Evolutionary conservation across 2,888 invertebrate genomes (phyloP).

Genomic region (Agrotis segetum): DNA sequence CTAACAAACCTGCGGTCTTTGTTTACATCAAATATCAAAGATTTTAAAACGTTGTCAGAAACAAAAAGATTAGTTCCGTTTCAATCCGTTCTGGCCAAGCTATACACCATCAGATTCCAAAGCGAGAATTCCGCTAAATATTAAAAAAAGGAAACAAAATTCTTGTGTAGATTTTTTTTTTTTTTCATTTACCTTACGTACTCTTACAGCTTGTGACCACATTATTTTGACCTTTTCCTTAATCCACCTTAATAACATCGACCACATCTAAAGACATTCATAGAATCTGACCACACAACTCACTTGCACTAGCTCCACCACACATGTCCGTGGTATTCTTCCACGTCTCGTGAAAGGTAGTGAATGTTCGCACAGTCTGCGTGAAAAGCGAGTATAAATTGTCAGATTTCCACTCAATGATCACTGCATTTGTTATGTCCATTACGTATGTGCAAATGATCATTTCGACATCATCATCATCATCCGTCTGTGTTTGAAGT

Average conservation of each 20-base stretch:
- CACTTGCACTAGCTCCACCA: conserved; percentile 5
- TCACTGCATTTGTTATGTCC: conserved; percentile 55
- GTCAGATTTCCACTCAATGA: conserved; percentile 67
- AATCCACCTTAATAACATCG: not conserved
- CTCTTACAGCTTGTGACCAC: not conserved
- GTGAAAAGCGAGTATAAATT: conserved; percentile 69
- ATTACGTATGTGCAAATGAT: conserved; percentile 55
- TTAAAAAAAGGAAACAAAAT: not conserved
- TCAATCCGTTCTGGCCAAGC: too few species aligned
- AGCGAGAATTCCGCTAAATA: too few species aligned
- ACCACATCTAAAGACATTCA: conserved; percentile 12
- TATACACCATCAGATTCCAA: too few species aligned
- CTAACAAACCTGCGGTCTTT: too few species aligned
- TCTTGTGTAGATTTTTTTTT: not conserved
- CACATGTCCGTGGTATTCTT: conserved; percentile 53
- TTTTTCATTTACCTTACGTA: not conserved
- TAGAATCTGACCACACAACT: conserved; percentile 30
- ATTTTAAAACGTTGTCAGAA: too few species aligned
- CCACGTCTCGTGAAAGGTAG: conserved; percentile 52
- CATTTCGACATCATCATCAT: conserved; percentile 50
- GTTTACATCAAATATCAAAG: too few species aligned
- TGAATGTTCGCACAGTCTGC: conserved; percentile 54
- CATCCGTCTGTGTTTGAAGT: conserved; percentile 14
- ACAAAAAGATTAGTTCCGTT: too few species aligned
- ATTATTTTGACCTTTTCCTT: conserved; percentile 3